Evolutionary conservation across 2,797 vertebrate genomes (phyloP).

Genomic region (Pyrocephalus nanus): DNA sequence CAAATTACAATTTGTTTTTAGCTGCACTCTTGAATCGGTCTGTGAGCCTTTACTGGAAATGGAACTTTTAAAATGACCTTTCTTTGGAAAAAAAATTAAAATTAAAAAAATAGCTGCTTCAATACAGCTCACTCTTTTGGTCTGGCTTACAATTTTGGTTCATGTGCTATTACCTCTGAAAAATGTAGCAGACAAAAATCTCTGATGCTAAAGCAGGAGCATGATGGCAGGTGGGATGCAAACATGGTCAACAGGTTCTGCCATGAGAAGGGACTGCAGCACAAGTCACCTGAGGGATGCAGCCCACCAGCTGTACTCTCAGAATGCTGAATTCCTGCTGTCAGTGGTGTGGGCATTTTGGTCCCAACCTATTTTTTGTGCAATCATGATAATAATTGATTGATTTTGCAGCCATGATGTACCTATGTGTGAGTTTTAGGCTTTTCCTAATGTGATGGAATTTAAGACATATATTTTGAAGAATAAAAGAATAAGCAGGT

Average conservation of each 20-base stretch:
- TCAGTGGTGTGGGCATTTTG: fast-evolving
- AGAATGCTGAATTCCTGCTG: not conserved
- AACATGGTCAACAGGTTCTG: not conserved
- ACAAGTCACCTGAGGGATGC: not conserved
- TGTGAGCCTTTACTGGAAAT: not conserved
- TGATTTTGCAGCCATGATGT: not conserved
- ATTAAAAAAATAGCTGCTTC: not conserved
- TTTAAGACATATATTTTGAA: not conserved
- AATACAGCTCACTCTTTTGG: not conserved
- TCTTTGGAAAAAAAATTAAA: not conserved
- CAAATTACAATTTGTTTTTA: not conserved
- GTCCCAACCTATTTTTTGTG: not conserved
- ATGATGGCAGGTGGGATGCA: not conserved
- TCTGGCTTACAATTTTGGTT: not conserved
- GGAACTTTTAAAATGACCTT: not conserved
- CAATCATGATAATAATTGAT: not conserved
- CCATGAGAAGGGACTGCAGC: not conserved
- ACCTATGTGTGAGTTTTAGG: not conserved
- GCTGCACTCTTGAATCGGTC: not conserved
- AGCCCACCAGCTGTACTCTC: not conserved
- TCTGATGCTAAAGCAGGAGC: not conserved
- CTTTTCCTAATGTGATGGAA: not conserved
- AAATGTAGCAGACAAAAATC: not conserved
- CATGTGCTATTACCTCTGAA: not conserved
- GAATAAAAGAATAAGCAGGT: not conserved